Evolutionary conservation across 1,140 invertebrate species (phyloP).

Genomic region (Frieseomelitta varia): DNA sequence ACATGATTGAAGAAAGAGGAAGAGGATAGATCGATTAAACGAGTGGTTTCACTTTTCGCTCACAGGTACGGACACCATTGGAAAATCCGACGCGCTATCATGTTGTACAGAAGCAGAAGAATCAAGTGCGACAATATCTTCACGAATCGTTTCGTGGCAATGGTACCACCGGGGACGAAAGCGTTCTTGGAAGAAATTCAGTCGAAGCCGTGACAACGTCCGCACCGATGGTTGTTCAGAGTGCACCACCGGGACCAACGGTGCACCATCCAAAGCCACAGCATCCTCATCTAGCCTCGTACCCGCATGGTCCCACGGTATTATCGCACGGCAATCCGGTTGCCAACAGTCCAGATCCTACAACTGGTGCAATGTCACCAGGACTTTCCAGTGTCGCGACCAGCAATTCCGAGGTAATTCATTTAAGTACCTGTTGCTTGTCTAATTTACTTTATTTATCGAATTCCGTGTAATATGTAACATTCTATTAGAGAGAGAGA

Average conservation of each 20-base stretch:
- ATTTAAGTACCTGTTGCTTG: constrained; percentile 48
- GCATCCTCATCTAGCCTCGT: constrained; percentile 78
- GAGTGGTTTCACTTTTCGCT: background rate
- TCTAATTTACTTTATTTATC: background rate
- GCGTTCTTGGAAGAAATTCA: constrained; percentile 55
- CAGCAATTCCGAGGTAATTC: constrained; percentile 88
- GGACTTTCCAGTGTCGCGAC: constrained; percentile 88
- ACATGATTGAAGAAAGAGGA: background rate
- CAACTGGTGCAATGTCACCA: constrained; percentile 85
- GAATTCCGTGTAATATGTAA: background rate
- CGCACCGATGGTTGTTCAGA: constrained; percentile 75
- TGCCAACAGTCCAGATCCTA: constrained; percentile 82
- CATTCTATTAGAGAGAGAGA: too few relatives aligned
- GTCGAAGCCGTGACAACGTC: constrained; percentile 63
- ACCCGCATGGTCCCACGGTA: constrained; percentile 70
- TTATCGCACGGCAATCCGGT: constrained; percentile 71
- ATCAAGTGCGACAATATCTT: constrained; percentile 92
- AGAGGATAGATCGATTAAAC: background rate
- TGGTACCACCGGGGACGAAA: constrained; percentile 45
- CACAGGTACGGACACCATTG: constrained; percentile 90
- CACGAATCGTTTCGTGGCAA: constrained; percentile 86
- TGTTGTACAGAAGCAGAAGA: constrained; percentile 94
- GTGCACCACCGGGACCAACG: constrained; percentile 74
- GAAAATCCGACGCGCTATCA: constrained; percentile 96
- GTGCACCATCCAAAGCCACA: constrained; percentile 71